These are phyloP conservation scores for Panzeria rudis DNA, from an alignment of 2,888 invertebrate genomes.

Conservation along the genomic window DNA sequence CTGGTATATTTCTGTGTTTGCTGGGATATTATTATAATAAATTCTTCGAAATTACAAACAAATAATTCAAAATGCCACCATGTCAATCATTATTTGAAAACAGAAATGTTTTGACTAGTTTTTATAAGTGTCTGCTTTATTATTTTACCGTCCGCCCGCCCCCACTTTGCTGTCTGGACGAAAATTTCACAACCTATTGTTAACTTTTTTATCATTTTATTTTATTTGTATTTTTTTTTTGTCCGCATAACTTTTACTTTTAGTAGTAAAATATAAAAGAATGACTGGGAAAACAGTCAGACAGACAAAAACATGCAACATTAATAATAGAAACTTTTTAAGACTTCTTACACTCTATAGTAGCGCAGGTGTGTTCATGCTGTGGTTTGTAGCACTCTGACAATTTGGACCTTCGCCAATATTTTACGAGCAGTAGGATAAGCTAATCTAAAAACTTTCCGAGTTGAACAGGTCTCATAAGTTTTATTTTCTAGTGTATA, in stretches of 20 bases:
- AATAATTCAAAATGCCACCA: constrained; percentile 41
- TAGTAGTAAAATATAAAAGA: constrained; percentile 38
- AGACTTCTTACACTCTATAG: constrained; percentile 33
- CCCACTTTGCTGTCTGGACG: constrained; percentile 62
- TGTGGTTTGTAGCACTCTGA: neutral
- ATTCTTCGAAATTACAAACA: neutral
- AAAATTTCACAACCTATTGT: constrained; percentile 64
- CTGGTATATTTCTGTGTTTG: no score
- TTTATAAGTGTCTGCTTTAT: constrained; percentile 60
- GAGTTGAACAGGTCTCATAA: no score
- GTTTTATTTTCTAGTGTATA: no score
- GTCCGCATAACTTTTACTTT: constrained; percentile 65
- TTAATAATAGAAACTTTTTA: constrained; percentile 57
- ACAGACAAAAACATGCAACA: constrained; percentile 61
- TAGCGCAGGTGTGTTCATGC: neutral
- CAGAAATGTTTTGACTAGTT: constrained; percentile 47
- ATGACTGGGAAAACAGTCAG: constrained; percentile 28
- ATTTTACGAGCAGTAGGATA: no score
- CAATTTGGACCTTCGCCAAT: neutral
- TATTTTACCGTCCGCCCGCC: constrained; percentile 35
- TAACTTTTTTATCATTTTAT: constrained; percentile 37
- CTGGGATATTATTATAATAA: neutral
- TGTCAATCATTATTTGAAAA: constrained; percentile 61
- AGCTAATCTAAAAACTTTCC: no score
- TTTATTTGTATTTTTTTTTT: constrained; percentile 32